These are phyloP conservation scores for Acanthoscelides obtectus DNA, from an alignment of 2,888 invertebrate genomes.

Conservation along the genomic window DNA sequence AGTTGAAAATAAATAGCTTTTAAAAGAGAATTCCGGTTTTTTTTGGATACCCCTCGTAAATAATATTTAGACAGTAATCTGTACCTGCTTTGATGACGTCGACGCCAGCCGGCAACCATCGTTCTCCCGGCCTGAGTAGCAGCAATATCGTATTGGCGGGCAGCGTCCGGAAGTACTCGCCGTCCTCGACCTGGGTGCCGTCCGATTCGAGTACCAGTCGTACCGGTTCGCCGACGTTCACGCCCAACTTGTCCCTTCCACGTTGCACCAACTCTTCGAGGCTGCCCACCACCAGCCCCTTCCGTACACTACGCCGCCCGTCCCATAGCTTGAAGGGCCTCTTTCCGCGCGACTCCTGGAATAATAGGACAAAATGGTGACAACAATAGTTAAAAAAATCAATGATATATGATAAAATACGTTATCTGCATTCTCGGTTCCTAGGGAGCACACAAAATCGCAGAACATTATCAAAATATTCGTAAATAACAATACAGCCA, in stretches of 20 bases:
- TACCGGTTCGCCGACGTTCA: constrained; percentile 81
- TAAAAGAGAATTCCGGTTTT: too few relatives aligned
- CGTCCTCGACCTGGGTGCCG: constrained; percentile 96
- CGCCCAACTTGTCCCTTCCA: constrained; percentile 86
- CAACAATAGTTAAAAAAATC: too few relatives aligned
- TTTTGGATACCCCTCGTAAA: too few relatives aligned
- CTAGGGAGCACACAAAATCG: too few relatives aligned
- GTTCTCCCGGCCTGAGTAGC: constrained; percentile 82
- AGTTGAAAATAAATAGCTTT: too few relatives aligned
- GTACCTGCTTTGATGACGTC: constrained; percentile 92
- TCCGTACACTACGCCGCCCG: constrained; percentile 88
- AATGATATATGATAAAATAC: too few relatives aligned
- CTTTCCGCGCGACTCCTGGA: constrained; percentile 81
- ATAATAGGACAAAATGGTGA: neutral
- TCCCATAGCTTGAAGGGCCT: constrained; percentile 97
- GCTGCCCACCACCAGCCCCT: constrained; percentile 87
- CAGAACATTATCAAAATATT: too few relatives aligned
- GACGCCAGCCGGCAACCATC: constrained; percentile 91
- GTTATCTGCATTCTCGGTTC: too few relatives aligned
- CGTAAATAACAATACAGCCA: too few relatives aligned
- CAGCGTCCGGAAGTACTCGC: constrained; percentile 91
- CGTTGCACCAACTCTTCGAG: constrained; percentile 69
- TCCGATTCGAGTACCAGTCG: constrained; percentile 90
- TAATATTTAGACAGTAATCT: constrained; percentile 9
- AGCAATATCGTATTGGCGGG: constrained; percentile 87